phyloP scores from a whole-genome alignment of 2,113 vertebrate genomes.

The Notothenia rossii region DNA sequence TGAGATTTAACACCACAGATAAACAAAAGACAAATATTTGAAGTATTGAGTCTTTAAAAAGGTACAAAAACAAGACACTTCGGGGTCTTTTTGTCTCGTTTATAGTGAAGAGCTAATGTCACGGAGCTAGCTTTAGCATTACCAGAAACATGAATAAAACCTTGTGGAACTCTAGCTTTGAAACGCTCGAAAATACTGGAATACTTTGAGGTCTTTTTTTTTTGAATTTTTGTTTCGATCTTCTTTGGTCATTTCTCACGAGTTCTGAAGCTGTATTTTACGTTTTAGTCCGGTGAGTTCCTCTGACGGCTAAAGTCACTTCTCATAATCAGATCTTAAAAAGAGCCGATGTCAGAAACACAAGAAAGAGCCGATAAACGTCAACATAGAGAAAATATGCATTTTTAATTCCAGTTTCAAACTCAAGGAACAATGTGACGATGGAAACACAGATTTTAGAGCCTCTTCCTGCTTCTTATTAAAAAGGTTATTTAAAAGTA shows the following conservation, averaged over 20 bases:
- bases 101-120: background rate
- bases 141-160: no score
- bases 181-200: no score
- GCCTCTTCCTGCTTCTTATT: background rate
- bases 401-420: slow-evolving; percentile 11
- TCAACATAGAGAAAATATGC: background rate
- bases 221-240: background rate
- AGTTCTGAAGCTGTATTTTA: background rate
- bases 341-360: background rate
- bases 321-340: background rate
- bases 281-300: background rate
- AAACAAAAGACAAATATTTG: no score
- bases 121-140: no score
- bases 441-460: background rate
- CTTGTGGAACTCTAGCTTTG: no score
- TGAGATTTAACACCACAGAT: no score
- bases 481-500: no score
- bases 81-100: background rate
- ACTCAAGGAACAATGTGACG: background rate
- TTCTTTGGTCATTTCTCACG: background rate
- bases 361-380: background rate
- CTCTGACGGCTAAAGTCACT: background rate
- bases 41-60: no score
- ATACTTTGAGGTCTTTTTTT: no score
- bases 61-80: no score